These are phyloP conservation scores for Drosophila pseudoobscura DNA, from an alignment of 1,140 invertebrate species.

Conservation along the genomic window DNA sequence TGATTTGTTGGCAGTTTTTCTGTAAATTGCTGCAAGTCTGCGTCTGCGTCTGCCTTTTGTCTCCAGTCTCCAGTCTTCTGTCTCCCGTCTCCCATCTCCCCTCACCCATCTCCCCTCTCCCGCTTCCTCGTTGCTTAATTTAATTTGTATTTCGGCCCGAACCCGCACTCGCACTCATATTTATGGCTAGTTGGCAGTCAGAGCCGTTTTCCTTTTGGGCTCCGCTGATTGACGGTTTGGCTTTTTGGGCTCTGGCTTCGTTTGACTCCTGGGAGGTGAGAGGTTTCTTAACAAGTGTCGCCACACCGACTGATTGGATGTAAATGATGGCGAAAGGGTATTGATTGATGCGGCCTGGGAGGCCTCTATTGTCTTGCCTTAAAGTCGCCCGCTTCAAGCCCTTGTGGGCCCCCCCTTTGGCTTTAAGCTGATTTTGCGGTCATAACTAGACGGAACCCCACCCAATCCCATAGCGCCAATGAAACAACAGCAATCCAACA, in stretches of 20 bases:
- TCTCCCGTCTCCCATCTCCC: slow-evolving; percentile 10
- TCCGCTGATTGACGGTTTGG: slow-evolving; percentile 52
- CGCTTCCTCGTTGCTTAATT: slow-evolving; percentile 52
- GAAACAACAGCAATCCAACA: slow-evolving; percentile 51
- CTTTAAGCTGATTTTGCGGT: slow-evolving; percentile 57
- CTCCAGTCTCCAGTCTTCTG: neutral
- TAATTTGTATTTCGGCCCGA: slow-evolving; percentile 66
- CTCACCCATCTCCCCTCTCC: too few relatives aligned
- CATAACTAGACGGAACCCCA: slow-evolving; percentile 31
- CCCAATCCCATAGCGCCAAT: too few relatives aligned
- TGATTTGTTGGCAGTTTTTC: slow-evolving; percentile 73
- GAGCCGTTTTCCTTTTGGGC: slow-evolving; percentile 6
- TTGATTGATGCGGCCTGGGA: neutral
- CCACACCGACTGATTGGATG: slow-evolving; percentile 18
- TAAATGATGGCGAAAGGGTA: slow-evolving; percentile 19
- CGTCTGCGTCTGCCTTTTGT: slow-evolving; percentile 51
- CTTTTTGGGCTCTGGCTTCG: neutral
- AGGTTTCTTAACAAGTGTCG: slow-evolving; percentile 12
- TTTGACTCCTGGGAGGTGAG: slow-evolving; percentile 13
- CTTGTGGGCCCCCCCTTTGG: too few relatives aligned
- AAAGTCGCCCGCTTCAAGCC: neutral
- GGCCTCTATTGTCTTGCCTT: too few relatives aligned
- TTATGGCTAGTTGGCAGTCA: slow-evolving; percentile 72
- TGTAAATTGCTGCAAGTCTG: slow-evolving; percentile 63
- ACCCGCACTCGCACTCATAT: slow-evolving; percentile 16